Base-by-base conservation (phyloP, 64 coral and sea anemone species). In the Stichodactyla mertensii region DNA sequence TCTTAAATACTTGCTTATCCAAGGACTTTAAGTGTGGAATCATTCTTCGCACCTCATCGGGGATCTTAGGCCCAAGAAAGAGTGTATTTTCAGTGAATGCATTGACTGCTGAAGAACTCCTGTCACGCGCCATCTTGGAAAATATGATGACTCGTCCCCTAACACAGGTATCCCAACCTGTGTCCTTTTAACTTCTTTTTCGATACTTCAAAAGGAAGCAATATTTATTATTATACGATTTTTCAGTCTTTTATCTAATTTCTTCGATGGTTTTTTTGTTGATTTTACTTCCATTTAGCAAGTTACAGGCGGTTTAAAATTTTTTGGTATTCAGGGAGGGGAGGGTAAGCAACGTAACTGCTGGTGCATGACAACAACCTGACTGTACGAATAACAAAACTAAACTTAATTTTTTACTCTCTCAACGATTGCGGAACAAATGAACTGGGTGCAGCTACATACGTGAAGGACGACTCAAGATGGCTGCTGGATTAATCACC, bases 121-220 rank as follows among this genome's bases (percentile, higher is more conserved):
- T 84, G 45, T 96, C 94, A 59, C 94, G 94, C 91, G 94, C 94
- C 94, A 96, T 96, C 94, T 96, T 96, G 91, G 18, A 93, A 79
- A 52, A 45, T 22, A 58, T 2, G 14, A 58, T 5, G 56, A 15
- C 56, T 74, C 26, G 10, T 74, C 69, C 24, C 69, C 0, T 8
- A 14, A 10, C 69, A 66, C 62, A 66, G 62, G 62, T 66, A 66
- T 66, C 62, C 62, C 62, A 66, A 66, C 5, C 9, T 22, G 57
- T 12, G 57, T 59, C 15, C 15, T 59, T 59, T 0, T 59, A 10
- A 59, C 15, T 59, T 59, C 15, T 59, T 59, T 16, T 59, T 59
- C 57, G 1, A 10, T 59, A 12, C 4, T 59, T 16, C 15, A 45
- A 45, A 45, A 45, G 1, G 36, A 45, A 45, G 36, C 36, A 45